phyloP scores from a whole-genome alignment of 1,140 invertebrate genomes.

The Heterodera carotae region DNA sequence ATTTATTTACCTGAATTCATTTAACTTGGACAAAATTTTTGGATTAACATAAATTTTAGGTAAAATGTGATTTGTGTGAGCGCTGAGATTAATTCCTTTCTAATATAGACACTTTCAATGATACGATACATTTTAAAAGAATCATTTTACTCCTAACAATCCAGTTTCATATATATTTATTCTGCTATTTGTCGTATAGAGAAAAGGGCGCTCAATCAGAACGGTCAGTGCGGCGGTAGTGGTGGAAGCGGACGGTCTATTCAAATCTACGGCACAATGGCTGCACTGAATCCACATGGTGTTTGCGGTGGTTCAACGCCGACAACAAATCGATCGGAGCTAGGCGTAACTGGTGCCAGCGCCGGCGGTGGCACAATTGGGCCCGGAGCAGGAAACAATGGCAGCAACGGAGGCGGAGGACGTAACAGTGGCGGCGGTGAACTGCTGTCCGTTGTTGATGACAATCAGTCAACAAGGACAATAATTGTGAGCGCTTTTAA shows the following conservation, averaged over 20 bases:
- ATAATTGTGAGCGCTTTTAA: constrained; percentile 54
- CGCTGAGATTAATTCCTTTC: no score
- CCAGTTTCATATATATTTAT: no score
- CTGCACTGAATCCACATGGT: background rate
- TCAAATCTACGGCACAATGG: constrained; percentile 62
- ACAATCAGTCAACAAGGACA: constrained; percentile 63
- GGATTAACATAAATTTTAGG: no score
- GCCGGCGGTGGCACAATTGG: background rate
- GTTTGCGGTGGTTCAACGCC: constrained; percentile 27
- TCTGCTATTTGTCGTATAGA: constrained; percentile 45
- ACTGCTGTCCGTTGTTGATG: constrained; percentile 46
- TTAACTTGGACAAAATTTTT: no score
- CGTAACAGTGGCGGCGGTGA: constrained; percentile 39
- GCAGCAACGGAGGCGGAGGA: background rate
- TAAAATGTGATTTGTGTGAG: no score
- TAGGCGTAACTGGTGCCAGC: constrained; percentile 38
- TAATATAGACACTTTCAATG: no score
- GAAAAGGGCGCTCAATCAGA: constrained; percentile 49
- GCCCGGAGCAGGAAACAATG: no score
- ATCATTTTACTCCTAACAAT: no score
- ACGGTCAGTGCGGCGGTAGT: constrained; percentile 28
- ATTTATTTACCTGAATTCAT: no score
- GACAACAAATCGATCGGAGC: constrained; percentile 40
- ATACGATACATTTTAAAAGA: no score
- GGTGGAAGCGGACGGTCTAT: constrained; percentile 49